Percentiles rank a stretch among this genome's conserved stretches.
Evolutionary conservation across 2,888 invertebrate species (phyloP).

Genomic region (Melanostoma mellinum): DNA sequence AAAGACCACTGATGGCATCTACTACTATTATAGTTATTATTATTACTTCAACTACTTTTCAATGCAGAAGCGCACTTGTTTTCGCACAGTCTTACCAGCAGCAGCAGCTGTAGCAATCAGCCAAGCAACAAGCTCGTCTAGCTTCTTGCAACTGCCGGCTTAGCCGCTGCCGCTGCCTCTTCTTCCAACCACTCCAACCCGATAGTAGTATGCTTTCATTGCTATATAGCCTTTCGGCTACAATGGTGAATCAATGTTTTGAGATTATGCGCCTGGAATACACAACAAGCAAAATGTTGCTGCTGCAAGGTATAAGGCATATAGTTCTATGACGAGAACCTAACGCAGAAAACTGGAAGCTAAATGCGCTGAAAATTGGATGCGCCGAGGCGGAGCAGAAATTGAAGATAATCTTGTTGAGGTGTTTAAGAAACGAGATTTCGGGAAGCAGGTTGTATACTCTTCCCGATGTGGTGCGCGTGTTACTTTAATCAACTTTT

Average conservation of each 20-base stretch:
- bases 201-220: neutral
- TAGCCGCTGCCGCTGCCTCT: neutral
- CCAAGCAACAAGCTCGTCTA: conserved; percentile 23
- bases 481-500: conserved; percentile 64
- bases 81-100: conserved; percentile 19
- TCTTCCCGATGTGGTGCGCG: conserved; percentile 24
- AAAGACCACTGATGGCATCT: conserved; percentile 66
- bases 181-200: neutral
- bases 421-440: conserved; percentile 65
- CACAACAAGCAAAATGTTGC: conserved; percentile 25
- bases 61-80: conserved; percentile 63
- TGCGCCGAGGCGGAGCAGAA: conserved; percentile 24
- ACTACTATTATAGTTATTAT: conserved; percentile 66
- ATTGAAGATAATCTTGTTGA: conserved; percentile 63
- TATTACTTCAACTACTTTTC: conserved; percentile 56
- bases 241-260: conserved; percentile 48
- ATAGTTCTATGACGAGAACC: conserved; percentile 29
- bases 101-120: conserved; percentile 52
- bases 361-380: conserved; percentile 45
- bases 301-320: conserved; percentile 3
- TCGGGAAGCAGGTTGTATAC: conserved; percentile 61
- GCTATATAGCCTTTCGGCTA: conserved; percentile 23
- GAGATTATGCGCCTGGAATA: conserved; percentile 48
- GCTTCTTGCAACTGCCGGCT: neutral
- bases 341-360: conserved; percentile 59